phyloP scores from a whole-genome alignment of 1,140 invertebrate species.

The Panulirus ornatus region DNA sequence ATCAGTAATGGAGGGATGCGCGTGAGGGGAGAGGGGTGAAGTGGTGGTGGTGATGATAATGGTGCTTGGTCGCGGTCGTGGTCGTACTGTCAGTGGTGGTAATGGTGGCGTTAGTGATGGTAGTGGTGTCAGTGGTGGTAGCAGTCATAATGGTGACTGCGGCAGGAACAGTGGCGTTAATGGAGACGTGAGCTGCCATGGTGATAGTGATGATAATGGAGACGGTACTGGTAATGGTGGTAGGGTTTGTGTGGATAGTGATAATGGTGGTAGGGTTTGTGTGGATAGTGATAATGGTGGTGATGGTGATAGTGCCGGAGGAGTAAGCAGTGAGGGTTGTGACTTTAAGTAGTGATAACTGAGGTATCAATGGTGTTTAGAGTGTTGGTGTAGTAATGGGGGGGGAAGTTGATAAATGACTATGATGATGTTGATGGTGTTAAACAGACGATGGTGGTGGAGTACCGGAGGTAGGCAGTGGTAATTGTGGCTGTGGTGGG shows the following conservation, averaged over 20 bases:
- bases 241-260: background rate
- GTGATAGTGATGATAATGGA: background rate
- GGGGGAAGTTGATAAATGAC: too few species aligned
- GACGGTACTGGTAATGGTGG: background rate
- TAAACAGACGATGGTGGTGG: background rate
- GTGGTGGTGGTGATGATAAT: too few species aligned
- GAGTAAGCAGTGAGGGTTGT: too few species aligned
- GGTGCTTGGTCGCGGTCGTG: conserved; percentile 14
- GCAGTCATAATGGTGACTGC: background rate
- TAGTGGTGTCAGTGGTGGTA: background rate
- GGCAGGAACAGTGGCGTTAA: background rate
- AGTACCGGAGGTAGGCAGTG: too few species aligned
- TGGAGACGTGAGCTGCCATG: background rate
- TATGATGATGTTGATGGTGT: background rate
- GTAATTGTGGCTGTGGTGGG: too few species aligned
- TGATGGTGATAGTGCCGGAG: background rate
- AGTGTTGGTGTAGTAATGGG: too few species aligned
- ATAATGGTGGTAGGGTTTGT: background rate
- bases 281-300: background rate
- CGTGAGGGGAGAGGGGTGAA: too few species aligned
- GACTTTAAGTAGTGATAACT: too few species aligned
- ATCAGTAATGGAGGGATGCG: too few species aligned
- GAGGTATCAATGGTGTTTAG: too few species aligned
- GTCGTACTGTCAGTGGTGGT: conserved; percentile 2
- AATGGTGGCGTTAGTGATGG: too few species aligned